phyloP scores from a whole-genome alignment of 2,113 vertebrate species.

The Bathybates hornii region DNA sequence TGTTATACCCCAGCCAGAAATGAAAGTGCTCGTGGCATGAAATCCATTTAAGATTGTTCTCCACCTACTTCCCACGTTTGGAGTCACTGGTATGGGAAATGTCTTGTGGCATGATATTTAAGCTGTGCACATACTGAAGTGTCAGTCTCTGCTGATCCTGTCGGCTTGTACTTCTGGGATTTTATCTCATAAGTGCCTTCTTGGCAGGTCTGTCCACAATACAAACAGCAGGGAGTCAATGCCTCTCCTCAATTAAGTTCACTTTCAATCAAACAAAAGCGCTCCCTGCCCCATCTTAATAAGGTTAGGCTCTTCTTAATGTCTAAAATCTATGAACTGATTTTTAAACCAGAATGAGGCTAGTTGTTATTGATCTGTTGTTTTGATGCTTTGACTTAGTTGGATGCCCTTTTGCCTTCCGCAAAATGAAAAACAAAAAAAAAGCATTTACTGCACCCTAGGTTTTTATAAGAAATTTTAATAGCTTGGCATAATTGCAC shows the following conservation, averaged over 20 bases:
- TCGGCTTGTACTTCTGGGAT: conserved; percentile 4
- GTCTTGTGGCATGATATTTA: conserved; percentile 50
- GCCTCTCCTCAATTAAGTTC: conserved; percentile 27
- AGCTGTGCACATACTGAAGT: conserved; percentile 26
- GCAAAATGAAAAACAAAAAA: not conserved
- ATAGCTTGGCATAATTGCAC: not conserved
- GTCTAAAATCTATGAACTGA: not conserved
- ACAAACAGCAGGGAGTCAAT: not conserved
- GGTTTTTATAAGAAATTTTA: not conserved
- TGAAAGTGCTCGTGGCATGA: conserved; percentile 42
- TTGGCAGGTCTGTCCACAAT: conserved; percentile 34
- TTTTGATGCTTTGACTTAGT: conserved; percentile 1
- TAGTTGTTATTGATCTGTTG: conserved; percentile 13
- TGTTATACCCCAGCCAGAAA: conserved; percentile 29
- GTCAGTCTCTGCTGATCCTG: conserved; percentile 2
- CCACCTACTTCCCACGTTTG: conserved; percentile 4
- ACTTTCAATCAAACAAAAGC: conserved; percentile 34
- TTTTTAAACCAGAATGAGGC: not conserved
- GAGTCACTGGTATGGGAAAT: conserved; percentile 46
- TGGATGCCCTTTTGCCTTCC: not conserved
- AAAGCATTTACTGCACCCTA: not conserved
- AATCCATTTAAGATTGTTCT: conserved; percentile 49
- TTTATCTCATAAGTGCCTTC: conserved; percentile 51
- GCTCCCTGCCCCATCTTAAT: not conserved
- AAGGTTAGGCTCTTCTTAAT: not conserved